phyloP scores from a whole-genome alignment of 2,113 vertebrate species.

The Suricata suricatta region DNA sequence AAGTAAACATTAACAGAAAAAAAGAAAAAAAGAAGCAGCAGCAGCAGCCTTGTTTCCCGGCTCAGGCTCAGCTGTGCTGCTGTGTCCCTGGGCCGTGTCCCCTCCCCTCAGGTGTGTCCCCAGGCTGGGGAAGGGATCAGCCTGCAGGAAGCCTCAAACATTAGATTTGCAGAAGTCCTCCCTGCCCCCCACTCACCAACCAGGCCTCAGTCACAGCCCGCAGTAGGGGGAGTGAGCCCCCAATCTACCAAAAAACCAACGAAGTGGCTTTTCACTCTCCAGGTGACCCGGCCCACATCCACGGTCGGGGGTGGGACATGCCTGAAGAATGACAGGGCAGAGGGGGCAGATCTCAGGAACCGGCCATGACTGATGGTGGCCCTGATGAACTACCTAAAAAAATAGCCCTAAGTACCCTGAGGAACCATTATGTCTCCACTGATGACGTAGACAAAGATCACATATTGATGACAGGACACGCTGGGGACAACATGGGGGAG shows the following conservation, averaged over 20 bases:
- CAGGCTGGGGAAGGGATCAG: not conserved
- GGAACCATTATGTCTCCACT: not conserved
- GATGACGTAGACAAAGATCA: not conserved
- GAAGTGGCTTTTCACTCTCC: not conserved
- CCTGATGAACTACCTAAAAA: not conserved
- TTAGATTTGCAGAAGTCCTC: too few species aligned
- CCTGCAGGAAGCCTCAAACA: not conserved
- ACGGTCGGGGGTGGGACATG: not conserved
- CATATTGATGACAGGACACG: not conserved
- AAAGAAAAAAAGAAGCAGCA: too few species aligned
- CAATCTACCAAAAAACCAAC: not conserved
- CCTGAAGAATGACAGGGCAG: not conserved
- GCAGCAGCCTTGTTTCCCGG: not conserved
- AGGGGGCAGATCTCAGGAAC: not conserved
- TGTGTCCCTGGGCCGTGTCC: not conserved
- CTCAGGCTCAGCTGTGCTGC: not conserved
- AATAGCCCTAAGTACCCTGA: not conserved
- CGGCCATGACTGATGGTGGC: not conserved
- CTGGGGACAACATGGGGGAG: not conserved
- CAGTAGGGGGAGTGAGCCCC: too few species aligned
- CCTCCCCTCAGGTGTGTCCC: not conserved
- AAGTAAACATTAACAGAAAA: too few species aligned
- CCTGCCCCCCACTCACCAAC: not conserved
- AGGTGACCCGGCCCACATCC: not conserved
- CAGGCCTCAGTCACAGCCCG: not conserved